Conservation (phyloP, 2,888 invertebrate species). For the Andrena flavipes region DNA sequence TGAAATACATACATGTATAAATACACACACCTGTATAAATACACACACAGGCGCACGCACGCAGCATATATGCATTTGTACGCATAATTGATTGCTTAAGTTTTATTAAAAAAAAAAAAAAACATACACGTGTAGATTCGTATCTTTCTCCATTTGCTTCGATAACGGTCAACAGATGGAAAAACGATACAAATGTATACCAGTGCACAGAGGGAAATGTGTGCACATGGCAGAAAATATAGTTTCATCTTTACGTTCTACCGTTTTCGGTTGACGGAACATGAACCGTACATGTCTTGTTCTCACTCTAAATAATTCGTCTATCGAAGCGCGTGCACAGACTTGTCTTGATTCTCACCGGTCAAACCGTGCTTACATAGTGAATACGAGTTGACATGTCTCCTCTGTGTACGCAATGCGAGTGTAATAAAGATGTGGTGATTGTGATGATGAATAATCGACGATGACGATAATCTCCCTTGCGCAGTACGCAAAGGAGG, state of each 20-base stretch:
- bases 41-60: not conserved
- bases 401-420: no score
- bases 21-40: slow-evolving; percentile 7
- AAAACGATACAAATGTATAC: not conserved
- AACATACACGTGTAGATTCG: not conserved
- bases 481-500: no score
- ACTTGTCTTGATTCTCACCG: not conserved
- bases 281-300: slow-evolving; percentile 4
- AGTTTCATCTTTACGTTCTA: slow-evolving; percentile 19
- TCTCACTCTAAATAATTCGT: slow-evolving; percentile 27
- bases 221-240: not conserved
- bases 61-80: not conserved
- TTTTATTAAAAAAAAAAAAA: slow-evolving; percentile 11
- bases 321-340: not conserved
- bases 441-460: no score
- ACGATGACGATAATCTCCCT: no score
- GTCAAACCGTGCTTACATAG: no score
- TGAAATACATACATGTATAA: not conserved
- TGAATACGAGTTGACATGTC: no score
- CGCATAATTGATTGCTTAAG: no score
- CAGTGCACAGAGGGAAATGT: not conserved
- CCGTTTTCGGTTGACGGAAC: not conserved
- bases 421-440: no score
- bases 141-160: slow-evolving; percentile 2
- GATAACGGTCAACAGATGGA: slow-evolving; percentile 4